phyloP scores from a whole-genome alignment of 2,888 invertebrate genomes.

The Polymixis flavicincta region DNA sequence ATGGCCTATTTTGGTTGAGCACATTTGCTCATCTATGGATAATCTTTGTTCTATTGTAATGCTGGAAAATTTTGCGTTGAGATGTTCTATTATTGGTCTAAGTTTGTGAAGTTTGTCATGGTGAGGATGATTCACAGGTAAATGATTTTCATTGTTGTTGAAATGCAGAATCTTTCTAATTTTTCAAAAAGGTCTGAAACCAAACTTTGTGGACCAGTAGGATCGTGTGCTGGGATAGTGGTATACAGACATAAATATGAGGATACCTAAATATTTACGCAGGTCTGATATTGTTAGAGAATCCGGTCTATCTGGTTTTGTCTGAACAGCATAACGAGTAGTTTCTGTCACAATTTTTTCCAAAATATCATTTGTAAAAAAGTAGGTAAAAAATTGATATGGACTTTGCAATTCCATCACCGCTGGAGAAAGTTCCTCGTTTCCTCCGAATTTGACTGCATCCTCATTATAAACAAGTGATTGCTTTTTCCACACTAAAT shows the following conservation, averaged over 20 bases:
- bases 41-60: slow-evolving; percentile 10
- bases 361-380: slow-evolving; percentile 52
- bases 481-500: slow-evolving; percentile 57
- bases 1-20: slow-evolving; percentile 69
- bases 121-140: slow-evolving; percentile 46
- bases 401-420: slow-evolving; percentile 54
- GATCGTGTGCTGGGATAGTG: slow-evolving; percentile 57
- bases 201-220: slow-evolving; percentile 62
- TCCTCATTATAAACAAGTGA: slow-evolving; percentile 45
- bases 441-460: slow-evolving; percentile 44
- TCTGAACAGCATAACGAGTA: slow-evolving; percentile 6
- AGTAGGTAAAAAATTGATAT: slow-evolving; percentile 45
- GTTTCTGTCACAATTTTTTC: slow-evolving; percentile 50
- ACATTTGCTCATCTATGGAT: slow-evolving; percentile 51
- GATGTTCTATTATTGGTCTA: not conserved
- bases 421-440: slow-evolving; percentile 47
- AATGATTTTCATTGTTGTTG: slow-evolving; percentile 62
- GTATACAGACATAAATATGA: slow-evolving; percentile 63
- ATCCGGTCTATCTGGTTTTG: not conserved
- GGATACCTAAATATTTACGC: slow-evolving; percentile 12
- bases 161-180: slow-evolving; percentile 56
- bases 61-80: slow-evolving; percentile 12
- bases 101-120: slow-evolving; percentile 27
- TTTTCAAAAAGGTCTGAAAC: slow-evolving; percentile 34
- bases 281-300: not conserved